Base-by-base conservation (phyloP, 1,140 invertebrate genomes). In the Harpegnathos saltator region DNA sequence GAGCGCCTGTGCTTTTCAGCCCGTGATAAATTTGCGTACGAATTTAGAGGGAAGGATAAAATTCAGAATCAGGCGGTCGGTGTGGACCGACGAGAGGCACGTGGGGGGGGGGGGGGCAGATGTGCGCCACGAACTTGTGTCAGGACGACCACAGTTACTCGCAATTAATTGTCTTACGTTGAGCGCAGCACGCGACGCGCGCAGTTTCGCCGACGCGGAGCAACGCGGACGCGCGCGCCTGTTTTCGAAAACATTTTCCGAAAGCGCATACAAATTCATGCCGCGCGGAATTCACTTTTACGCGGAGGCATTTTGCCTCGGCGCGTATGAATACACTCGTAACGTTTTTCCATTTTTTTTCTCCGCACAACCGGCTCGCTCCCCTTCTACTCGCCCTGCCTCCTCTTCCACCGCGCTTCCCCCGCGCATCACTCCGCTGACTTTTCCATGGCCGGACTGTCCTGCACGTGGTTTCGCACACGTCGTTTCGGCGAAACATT, bases 131-230 rank as follows among this genome's bases (percentile, higher is more conserved):
- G 15, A 26, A 22, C 4, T 33, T 38, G 15, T 52, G 48, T 75
- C 58, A 71, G 38, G 38, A 44, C 38, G 3, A 3, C 56, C 65
- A 71, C 52, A 22, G 52, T 54, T 54, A 44, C 44, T 44, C 58
- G 52, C 65, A 58, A 80, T 80, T 80, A 80, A 80, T 80, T 69
- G 75, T 80, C 65, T 58, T 58, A 58, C n/a, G 63, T 44, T 78
- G 44, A 22, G 69, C 14, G 65, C 75, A 56, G 9, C 33, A 33
- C 15, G 9, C 1, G 14, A 11, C 48, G 68, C 75, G 58, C n/a
- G n/a, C n/a, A n/a, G n/a, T 71, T 48, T 58, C 12, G 48, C 22
- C 63, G 52, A 44, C 38, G 61, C 19, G 17, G n/a, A n/a, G 5
- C 22, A 22, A 61, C 58, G 38, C 38, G 38, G 0, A 0, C 38